Conservation (phyloP, 2,888 invertebrate genomes). For the Galerucella pusilla region DNA sequence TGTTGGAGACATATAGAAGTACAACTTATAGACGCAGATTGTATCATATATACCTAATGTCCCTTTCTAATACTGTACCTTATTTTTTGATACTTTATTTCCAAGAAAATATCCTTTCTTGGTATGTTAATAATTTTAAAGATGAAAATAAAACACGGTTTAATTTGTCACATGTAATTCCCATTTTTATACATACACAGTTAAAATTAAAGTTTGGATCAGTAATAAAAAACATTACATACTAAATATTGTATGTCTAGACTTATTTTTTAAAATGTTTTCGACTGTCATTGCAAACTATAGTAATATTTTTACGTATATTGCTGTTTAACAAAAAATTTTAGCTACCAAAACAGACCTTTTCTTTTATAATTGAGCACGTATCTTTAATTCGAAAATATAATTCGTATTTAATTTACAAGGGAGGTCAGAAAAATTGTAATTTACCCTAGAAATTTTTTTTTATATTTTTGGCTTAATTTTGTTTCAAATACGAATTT, state of each 20-base stretch:
- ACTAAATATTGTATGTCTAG: slow-evolving; percentile 21
- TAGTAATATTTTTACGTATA: slow-evolving; percentile 19
- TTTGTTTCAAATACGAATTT: slow-evolving; percentile 2
- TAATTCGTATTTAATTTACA: slow-evolving; percentile 8
- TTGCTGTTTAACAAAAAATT: background rate
- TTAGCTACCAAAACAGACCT: slow-evolving; percentile 12
- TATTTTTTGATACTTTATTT: too few species aligned
- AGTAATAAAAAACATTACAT: slow-evolving; percentile 32
- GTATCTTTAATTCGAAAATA: slow-evolving; percentile 25
- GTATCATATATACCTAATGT: too few species aligned
- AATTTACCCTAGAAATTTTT: background rate
- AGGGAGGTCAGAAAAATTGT: too few species aligned
- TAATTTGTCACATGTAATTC: slow-evolving; percentile 29
- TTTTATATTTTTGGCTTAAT: background rate
- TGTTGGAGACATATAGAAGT: too few species aligned
- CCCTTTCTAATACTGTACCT: too few species aligned
- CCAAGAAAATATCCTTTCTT: too few species aligned
- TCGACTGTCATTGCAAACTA: too few species aligned
- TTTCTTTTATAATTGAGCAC: slow-evolving; percentile 33
- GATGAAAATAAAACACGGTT: slow-evolving; percentile 5
- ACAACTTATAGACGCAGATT: too few species aligned
- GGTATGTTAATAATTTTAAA: too few species aligned
- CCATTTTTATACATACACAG: slow-evolving; percentile 30
- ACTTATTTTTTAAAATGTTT: background rate
- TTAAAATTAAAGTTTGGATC: background rate